These are phyloP conservation scores for Vireo altiloquus DNA, from an alignment of 2,113 vertebrate genomes.

Conservation along the genomic window DNA sequence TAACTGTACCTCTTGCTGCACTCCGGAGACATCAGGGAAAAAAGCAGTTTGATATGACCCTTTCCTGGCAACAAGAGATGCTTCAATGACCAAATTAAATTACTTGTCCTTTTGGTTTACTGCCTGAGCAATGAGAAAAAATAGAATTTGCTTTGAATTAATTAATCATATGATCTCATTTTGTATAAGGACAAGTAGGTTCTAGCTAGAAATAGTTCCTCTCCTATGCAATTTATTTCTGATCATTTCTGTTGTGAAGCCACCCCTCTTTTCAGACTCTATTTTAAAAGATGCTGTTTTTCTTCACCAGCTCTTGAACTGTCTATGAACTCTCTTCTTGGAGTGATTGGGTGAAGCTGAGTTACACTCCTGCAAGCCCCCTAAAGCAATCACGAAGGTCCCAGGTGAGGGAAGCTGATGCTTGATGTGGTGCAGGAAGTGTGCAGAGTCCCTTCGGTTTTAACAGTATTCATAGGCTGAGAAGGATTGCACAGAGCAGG, in stretches of 20 bases:
- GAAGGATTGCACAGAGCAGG: not conserved
- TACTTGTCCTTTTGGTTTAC: not conserved
- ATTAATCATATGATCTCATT: not conserved
- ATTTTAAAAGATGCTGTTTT: not conserved
- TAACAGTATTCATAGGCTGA: not conserved
- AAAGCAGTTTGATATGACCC: not conserved
- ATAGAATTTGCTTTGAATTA: not conserved
- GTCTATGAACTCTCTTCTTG: not conserved
- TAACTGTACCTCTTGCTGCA: not conserved
- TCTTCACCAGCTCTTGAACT: not conserved
- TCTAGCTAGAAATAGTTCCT: not conserved
- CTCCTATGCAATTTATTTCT: not conserved
- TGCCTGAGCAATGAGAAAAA: not conserved
- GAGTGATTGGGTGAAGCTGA: not conserved
- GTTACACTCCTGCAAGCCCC: not conserved
- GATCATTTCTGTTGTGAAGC: not conserved
- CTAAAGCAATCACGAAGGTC: not conserved
- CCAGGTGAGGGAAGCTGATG: not conserved
- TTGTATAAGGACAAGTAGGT: not conserved
- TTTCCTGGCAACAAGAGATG: not conserved
- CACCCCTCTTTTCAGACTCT: not conserved
- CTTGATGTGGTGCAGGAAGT: not conserved
- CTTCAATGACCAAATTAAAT: not conserved
- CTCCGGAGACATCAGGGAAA: not conserved
- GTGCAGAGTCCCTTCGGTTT: not conserved